These are phyloP conservation scores for Stenoptilia bipunctidactyla DNA, from an alignment of 2,888 invertebrate species.

Conservation along the genomic window DNA sequence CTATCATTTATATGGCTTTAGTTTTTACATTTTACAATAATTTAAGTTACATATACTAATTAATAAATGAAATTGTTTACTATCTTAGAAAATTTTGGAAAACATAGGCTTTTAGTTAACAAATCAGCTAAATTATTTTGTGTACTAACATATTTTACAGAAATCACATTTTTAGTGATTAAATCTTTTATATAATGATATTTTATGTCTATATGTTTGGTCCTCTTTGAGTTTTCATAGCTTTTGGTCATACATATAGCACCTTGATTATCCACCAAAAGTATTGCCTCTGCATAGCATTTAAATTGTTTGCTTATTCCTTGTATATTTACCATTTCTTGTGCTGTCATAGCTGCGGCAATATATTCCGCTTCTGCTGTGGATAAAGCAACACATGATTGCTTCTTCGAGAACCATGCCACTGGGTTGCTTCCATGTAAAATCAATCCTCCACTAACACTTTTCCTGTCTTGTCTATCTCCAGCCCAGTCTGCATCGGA, in stretches of 20 bases:
- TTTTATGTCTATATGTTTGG: constrained; percentile 6
- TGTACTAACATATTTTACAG: constrained; percentile 3
- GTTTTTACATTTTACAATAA: too few relatives aligned
- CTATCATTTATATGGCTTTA: too few relatives aligned
- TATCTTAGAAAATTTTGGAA: not conserved
- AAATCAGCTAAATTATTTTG: constrained; percentile 5
- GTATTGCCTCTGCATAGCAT: not conserved
- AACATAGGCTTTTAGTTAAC: constrained; percentile 6
- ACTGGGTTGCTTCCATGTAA: constrained; percentile 2
- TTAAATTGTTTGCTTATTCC: constrained; percentile 5
- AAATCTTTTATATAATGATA: constrained; percentile 6
- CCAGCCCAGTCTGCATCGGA: constrained; percentile 9
- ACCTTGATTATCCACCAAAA: constrained; percentile 6
- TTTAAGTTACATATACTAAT: too few relatives aligned
- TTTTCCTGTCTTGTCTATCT: constrained; percentile 2
- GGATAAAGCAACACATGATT: too few relatives aligned
- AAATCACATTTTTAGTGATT: constrained; percentile 2
- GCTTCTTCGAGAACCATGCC: too few relatives aligned
- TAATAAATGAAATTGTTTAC: not conserved
- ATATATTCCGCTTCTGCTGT: too few relatives aligned
- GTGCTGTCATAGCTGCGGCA: constrained; percentile 6
- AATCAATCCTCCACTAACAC: constrained; percentile 1
- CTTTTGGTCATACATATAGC: constrained; percentile 7
- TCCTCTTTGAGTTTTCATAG: constrained; percentile 6
- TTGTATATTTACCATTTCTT: constrained; percentile 6